Conservation (phyloP, 53 echinoderm and acorn worm genomes). For the Apostichopus leukothele region DNA sequence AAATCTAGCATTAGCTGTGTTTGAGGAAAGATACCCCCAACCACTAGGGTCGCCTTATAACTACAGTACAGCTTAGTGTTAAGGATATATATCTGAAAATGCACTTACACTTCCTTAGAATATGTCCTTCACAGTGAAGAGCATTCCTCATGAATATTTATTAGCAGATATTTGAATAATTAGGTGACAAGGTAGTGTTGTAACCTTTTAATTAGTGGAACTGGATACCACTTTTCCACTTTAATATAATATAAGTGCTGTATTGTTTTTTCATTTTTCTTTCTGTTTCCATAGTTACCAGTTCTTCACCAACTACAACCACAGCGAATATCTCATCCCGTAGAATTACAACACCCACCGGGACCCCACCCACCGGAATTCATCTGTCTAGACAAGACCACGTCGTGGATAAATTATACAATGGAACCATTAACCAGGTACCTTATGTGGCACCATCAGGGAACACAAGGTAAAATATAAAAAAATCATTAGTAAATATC, state of each 20-base stretch:
- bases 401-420: conserved; percentile 34
- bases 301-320: conserved; percentile 11
- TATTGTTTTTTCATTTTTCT: neutral
- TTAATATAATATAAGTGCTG: too few species aligned
- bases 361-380: neutral
- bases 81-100: too few species aligned
- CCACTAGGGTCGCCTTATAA: too few species aligned
- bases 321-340: neutral
- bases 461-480: neutral
- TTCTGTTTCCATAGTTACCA: neutral
- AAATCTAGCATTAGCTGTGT: too few species aligned
- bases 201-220: neutral
- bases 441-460: neutral
- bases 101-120: too few species aligned
- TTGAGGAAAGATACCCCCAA: too few species aligned
- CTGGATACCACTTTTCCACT: neutral
- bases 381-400: neutral
- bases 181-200: neutral
- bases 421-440: neutral
- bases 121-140: too few species aligned
- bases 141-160: too few species aligned
- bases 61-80: too few species aligned
- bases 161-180: too few species aligned
- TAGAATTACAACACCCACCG: neutral
- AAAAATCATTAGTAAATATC: too few species aligned